These are phyloP conservation scores for Cotesia typhae DNA, from an alignment of 1,140 invertebrate species.

Conservation along the genomic window DNA sequence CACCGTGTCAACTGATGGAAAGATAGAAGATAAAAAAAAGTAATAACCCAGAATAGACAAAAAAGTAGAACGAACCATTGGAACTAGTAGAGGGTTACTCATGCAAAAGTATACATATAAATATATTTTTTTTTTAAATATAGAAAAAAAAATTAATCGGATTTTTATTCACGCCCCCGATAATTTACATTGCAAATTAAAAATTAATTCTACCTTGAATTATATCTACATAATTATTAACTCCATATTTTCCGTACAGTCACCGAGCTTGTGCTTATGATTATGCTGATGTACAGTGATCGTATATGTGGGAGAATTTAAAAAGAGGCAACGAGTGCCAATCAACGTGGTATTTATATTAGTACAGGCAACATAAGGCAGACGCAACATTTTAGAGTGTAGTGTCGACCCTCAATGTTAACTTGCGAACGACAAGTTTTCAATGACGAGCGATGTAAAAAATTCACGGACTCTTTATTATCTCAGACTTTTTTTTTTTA, in stretches of 20 bases:
- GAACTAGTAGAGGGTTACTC: too few relatives aligned
- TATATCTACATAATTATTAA: not conserved
- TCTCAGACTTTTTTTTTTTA: not conserved
- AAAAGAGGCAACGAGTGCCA: constrained; percentile 2
- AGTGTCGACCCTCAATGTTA: not conserved
- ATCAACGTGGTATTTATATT: not conserved
- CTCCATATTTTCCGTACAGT: not conserved
- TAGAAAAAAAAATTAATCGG: too few relatives aligned
- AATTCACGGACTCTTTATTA: constrained; percentile 15
- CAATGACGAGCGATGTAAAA: constrained; percentile 17
- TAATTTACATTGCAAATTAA: constrained; percentile 9
- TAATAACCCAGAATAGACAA: too few relatives aligned
- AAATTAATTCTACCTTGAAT: not conserved
- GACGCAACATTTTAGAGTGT: constrained; percentile 5
- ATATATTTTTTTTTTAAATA: too few relatives aligned
- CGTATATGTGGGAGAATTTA: not conserved
- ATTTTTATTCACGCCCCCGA: constrained; percentile 3
- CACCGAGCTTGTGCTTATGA: not conserved
- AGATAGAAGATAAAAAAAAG: not conserved
- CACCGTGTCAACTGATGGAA: not conserved
- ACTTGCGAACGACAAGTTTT: constrained; percentile 10
- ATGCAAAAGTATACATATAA: too few relatives aligned
- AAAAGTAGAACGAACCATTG: too few relatives aligned
- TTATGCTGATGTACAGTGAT: not conserved
- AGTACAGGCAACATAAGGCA: not conserved